Evolutionary conservation across 2,113 vertebrate species (phyloP).

Genomic region (Macroglossus sobrinus): DNA sequence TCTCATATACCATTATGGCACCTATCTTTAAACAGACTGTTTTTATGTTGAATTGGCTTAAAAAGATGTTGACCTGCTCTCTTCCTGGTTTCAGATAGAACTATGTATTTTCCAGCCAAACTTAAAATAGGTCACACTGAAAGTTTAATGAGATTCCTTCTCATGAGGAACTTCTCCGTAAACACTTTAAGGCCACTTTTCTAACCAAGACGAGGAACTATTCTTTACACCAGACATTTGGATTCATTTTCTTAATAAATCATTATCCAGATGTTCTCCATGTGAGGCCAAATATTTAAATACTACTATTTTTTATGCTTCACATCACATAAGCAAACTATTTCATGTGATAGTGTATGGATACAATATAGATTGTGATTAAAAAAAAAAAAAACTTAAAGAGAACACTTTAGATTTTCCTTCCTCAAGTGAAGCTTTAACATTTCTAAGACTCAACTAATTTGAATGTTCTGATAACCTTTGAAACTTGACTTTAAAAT

Average conservation of each 20-base stretch:
- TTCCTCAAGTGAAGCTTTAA: background rate
- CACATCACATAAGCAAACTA: background rate
- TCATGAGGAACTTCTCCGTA: background rate
- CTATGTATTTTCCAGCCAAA: constrained; percentile 52
- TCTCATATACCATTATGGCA: background rate
- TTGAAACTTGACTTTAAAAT: background rate
- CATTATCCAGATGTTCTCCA: background rate
- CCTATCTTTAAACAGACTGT: background rate
- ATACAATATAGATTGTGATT: background rate
- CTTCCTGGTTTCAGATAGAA: constrained; percentile 39
- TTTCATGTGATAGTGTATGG: background rate
- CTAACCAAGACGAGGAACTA: background rate
- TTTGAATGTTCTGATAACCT: background rate
- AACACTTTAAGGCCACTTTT: constrained; percentile 9
- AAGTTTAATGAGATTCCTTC: constrained; percentile 64
- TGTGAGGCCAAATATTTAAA: background rate
- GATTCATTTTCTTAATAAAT: constrained; percentile 25
- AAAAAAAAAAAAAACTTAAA: background rate
- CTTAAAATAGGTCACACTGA: constrained; percentile 54
- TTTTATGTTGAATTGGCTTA: background rate
- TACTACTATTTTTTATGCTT: background rate
- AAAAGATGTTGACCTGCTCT: constrained; percentile 22
- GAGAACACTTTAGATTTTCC: background rate
- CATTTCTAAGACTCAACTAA: background rate
- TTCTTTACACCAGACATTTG: background rate